Conservation (phyloP, 2,888 invertebrate species). For the Cylloceria caligata region DNA sequence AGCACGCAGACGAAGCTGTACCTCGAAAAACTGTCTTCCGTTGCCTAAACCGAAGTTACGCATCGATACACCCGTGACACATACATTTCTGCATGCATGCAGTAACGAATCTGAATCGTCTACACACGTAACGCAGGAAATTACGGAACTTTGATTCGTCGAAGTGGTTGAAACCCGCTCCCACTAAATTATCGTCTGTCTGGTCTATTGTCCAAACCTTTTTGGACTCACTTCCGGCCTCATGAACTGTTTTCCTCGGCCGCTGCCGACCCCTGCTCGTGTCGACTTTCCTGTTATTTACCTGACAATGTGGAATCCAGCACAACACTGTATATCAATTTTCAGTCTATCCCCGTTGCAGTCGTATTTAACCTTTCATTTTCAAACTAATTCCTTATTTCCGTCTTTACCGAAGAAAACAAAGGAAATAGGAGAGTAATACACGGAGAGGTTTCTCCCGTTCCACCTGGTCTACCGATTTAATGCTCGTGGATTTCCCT, state of each 20-base stretch:
- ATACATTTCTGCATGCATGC: too few relatives aligned
- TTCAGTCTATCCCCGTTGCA: not conserved
- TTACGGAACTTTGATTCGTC: constrained; percentile 73
- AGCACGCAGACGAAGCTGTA: not conserved
- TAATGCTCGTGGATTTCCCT: constrained; percentile 1
- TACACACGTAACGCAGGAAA: constrained; percentile 72
- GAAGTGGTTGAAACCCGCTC: constrained; percentile 40
- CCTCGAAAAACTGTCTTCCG: constrained; percentile 24
- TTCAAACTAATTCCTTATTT: not conserved
- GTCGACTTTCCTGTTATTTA: not conserved
- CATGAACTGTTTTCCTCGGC: constrained; percentile 56
- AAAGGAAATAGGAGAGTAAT: not conserved
- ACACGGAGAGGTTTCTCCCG: not conserved
- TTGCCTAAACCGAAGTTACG: constrained; percentile 33
- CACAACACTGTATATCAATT: not conserved
- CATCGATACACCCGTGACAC: constrained; percentile 18
- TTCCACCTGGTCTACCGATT: not conserved
- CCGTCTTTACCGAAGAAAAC: constrained; percentile 2
- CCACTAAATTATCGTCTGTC: constrained; percentile 61
- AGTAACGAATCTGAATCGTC: too few relatives aligned
- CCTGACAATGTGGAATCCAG: not conserved
- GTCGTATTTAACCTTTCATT: constrained; percentile 1
- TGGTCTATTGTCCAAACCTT: constrained; percentile 57
- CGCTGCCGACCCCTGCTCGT: constrained; percentile 30
- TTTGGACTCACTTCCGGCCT: constrained; percentile 60